Percentiles rank a stretch among this genome's conserved stretches.
Evolutionary conservation across 2,797 vertebrate species (phyloP).

Genomic region (Galago senegalensis): DNA sequence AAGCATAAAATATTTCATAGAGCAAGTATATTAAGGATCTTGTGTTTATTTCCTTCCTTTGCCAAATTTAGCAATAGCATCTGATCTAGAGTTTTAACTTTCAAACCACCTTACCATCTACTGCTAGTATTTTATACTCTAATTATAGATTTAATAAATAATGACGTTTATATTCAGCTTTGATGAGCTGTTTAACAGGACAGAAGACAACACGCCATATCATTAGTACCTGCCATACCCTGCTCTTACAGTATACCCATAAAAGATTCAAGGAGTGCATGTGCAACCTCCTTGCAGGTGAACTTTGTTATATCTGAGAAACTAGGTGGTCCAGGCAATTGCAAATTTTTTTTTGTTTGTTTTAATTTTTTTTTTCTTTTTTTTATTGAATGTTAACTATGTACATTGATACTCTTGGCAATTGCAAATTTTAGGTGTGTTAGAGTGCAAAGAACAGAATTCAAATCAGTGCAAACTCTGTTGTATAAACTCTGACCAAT

Average conservation of each 20-base stretch:
- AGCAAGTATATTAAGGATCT: slow-evolving; percentile 65
- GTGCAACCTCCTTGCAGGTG: not conserved
- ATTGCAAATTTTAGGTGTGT: not conserved
- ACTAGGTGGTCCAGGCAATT: not conserved
- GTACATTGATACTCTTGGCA: no score
- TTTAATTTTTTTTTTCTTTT: no score
- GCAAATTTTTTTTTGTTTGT: no score
- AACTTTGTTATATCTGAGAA: not conserved
- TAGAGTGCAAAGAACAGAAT: not conserved
- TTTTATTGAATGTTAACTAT: no score
- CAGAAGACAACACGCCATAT: not conserved
- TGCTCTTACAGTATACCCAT: not conserved
- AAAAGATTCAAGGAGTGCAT: not conserved
- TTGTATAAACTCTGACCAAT: not conserved
- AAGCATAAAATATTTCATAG: slow-evolving; percentile 72
- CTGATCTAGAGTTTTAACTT: slow-evolving; percentile 70
- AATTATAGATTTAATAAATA: slow-evolving; percentile 45
- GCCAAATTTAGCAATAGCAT: slow-evolving; percentile 59
- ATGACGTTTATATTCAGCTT: slow-evolving; percentile 10
- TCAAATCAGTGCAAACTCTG: slow-evolving; percentile 19
- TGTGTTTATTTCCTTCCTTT: slow-evolving; percentile 66
- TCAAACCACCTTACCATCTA: slow-evolving; percentile 59
- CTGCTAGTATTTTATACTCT: slow-evolving; percentile 43
- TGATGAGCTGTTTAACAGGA: slow-evolving; percentile 46
- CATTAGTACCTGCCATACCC: not conserved